Evolutionary conservation across 2,113 vertebrate genomes (phyloP).

Genomic region (Kryptolebias marmoratus): DNA sequence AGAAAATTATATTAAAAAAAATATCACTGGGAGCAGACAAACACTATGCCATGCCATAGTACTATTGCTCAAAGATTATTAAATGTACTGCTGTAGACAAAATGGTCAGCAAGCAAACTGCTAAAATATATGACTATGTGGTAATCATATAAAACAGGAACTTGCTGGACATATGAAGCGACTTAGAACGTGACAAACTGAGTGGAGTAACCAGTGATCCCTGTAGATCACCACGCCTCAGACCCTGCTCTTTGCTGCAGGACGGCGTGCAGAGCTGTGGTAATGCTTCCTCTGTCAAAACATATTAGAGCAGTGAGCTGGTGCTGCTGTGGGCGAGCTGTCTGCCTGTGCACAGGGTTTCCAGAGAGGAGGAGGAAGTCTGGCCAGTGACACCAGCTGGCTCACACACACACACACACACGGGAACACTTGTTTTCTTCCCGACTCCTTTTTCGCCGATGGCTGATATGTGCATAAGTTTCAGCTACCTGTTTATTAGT

Average conservation of each 20-base stretch:
- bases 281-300: conserved; percentile 65
- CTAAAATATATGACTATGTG: not conserved
- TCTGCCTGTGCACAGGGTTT: conserved; percentile 47
- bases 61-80: not conserved
- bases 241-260: conserved; percentile 52
- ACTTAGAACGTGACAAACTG: not conserved
- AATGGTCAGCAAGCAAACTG: not conserved
- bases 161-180: not conserved
- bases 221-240: conserved; percentile 27
- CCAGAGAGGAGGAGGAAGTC: conserved; percentile 59
- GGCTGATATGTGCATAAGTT: conserved; percentile 12
- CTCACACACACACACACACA: conserved; percentile 20
- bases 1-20: conserved; percentile 5
- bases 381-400: conserved; percentile 42
- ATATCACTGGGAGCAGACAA: not conserved
- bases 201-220: not conserved
- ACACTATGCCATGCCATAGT: not conserved
- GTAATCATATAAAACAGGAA: not conserved
- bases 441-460: conserved; percentile 12
- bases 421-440: not conserved
- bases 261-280: conserved; percentile 58
- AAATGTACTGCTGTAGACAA: not conserved
- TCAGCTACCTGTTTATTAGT: not conserved
- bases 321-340: conserved; percentile 63
- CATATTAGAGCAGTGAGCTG: conserved; percentile 60